Percentiles rank a stretch among this genome's conserved stretches.
These are phyloP conservation scores for Epinephelus lanceolatus DNA, from an alignment of 2,113 vertebrate genomes.

Conservation along the genomic window DNA sequence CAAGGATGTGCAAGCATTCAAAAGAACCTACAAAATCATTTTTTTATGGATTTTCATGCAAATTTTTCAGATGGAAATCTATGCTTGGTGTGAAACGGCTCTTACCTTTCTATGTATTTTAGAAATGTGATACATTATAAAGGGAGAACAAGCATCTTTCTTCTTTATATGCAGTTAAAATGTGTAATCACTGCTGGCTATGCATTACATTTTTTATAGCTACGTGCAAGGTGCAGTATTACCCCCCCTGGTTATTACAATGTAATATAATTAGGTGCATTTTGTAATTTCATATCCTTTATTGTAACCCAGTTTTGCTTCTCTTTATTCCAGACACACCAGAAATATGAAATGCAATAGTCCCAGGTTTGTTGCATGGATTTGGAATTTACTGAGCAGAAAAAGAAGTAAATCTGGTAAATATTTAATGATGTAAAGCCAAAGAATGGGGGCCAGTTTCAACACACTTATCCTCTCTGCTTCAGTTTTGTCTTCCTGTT, in stretches of 20 bases:
- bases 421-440: neutral
- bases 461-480: neutral
- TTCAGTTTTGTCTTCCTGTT: slow-evolving; percentile 12
- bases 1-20: too few relatives aligned
- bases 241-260: neutral
- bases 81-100: too few relatives aligned
- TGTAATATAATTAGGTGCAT: neutral
- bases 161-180: neutral
- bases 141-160: neutral
- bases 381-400: neutral
- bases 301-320: neutral
- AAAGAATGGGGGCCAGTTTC: neutral
- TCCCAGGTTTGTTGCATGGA: neutral
- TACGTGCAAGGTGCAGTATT: neutral
- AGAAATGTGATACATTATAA: neutral
- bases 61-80: too few relatives aligned
- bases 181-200: neutral
- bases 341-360: neutral
- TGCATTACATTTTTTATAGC: too few relatives aligned
- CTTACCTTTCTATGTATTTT: neutral
- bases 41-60: too few relatives aligned
- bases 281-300: neutral
- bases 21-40: too few relatives aligned
- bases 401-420: neutral
- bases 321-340: neutral